A percentile compares a stretch with the other conserved stretches of the same genome.
Conservation (phyloP, 1,140 invertebrate species). For the Dreissena polymorpha region DNA sequence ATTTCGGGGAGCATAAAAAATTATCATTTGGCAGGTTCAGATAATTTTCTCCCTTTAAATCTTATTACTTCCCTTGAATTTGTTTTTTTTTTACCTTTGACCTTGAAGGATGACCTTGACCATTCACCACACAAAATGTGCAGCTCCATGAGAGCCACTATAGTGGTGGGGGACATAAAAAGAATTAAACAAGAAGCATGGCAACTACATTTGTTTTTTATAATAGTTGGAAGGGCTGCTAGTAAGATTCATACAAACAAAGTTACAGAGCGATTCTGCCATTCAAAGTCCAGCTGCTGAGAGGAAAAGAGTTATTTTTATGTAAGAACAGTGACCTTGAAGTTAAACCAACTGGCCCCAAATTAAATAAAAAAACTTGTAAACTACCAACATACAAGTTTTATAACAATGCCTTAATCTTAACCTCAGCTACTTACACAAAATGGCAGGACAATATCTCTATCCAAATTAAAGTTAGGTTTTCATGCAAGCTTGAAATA, state of each 20-base stretch:
- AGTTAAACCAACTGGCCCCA: not conserved
- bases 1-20: no score
- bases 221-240: not conserved
- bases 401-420: no score
- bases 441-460: no score
- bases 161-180: not conserved
- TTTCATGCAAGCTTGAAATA: no score
- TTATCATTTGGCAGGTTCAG: no score
- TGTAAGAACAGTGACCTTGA: not conserved
- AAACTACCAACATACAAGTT: not conserved
- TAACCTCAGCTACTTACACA: no score
- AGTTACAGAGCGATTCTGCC: not conserved
- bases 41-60: no score
- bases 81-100: no score
- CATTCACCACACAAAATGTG: no score
- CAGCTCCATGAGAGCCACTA: not conserved
- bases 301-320: not conserved
- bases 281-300: not conserved
- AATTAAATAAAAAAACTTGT: not conserved
- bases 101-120: no score
- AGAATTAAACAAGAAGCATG: not conserved
- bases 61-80: no score
- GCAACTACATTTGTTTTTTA: not conserved
- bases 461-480: no score
- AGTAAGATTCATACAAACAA: not conserved